phyloP scores from a whole-genome alignment of 1,140 invertebrate genomes.

The Lordiphosa stackelbergi region DNA sequence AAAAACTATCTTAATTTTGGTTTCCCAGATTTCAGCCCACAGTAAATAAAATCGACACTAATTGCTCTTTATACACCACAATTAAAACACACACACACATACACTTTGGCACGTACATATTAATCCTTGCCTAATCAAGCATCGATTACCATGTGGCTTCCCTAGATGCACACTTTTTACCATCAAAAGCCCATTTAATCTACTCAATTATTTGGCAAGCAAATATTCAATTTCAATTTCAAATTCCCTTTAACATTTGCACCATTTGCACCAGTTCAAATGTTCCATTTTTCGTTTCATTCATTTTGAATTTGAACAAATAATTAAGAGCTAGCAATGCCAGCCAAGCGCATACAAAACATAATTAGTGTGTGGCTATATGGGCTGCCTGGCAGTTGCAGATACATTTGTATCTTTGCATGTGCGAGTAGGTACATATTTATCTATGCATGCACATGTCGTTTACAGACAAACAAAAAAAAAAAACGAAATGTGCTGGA shows the following conservation, averaged over 20 bases:
- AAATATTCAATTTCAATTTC: background rate
- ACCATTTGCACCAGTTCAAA: constrained; percentile 43
- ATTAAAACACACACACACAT: background rate
- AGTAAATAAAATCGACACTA: no score
- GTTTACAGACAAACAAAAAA: constrained; percentile 26
- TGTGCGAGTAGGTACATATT: constrained; percentile 3
- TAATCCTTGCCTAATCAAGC: constrained; percentile 18
- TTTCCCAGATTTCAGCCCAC: background rate
- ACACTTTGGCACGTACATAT: background rate
- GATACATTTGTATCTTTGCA: constrained; percentile 55
- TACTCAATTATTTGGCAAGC: constrained; percentile 28
- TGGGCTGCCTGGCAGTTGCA: constrained; percentile 33
- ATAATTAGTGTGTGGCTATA: constrained; percentile 44
- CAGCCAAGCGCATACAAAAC: constrained; percentile 65
- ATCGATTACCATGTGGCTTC: constrained; percentile 16
- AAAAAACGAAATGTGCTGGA: constrained; percentile 9
- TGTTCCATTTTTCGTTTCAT: constrained; percentile 19
- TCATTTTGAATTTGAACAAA: constrained; percentile 34
- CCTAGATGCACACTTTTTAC: no score
- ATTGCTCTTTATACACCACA: background rate
- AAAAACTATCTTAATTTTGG: constrained; percentile 4
- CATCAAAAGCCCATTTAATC: constrained; percentile 22
- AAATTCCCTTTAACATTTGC: constrained; percentile 6
- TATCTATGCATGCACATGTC: constrained; percentile 46
- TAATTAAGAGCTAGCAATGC: constrained; percentile 46